Percentiles rank a stretch among this genome's conserved stretches.
Conservation (phyloP, 2,888 invertebrate species). For the Atrina japonica region DNA sequence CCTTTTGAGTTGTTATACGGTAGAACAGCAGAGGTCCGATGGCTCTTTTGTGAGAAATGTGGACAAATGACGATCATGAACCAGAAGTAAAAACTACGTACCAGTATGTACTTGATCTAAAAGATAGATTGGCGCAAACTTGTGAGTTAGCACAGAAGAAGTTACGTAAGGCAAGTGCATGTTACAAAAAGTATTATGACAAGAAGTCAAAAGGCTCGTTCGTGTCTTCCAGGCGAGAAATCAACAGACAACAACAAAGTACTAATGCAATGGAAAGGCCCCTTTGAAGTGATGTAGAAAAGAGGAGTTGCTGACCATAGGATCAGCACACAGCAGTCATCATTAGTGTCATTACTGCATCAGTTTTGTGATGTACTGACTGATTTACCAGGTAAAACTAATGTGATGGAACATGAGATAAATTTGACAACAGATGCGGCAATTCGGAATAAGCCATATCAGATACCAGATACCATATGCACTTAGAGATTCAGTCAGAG, state of each 20-base stretch:
- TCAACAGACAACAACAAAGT: conserved; percentile 56
- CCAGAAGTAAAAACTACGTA: no score
- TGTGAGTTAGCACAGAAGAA: conserved; percentile 41
- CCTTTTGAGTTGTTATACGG: conserved; percentile 49
- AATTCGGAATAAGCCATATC: conserved; percentile 38
- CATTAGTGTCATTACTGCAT: background rate
- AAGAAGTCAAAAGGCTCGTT: conserved; percentile 31
- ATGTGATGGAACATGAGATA: conserved; percentile 22
- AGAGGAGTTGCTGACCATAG: conserved; percentile 36
- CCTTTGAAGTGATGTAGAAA: conserved; percentile 37
- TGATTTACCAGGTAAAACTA: conserved; percentile 35
- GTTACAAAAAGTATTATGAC: conserved; percentile 47
- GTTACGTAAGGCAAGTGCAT: conserved; percentile 19
- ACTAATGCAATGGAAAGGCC: conserved; percentile 49
- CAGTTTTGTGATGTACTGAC: conserved; percentile 29
- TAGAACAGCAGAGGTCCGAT: conserved; percentile 38
- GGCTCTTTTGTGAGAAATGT: conserved; percentile 35
- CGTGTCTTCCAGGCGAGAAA: conserved; percentile 41
- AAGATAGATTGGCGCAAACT: conserved; percentile 44
- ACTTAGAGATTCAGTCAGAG: conserved; percentile 21
- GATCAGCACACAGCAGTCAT: conserved; percentile 19
- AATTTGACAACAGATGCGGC: conserved; percentile 31
- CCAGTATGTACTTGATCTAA: conserved; percentile 52
- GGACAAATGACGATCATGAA: conserved; percentile 26
- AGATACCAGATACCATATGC: conserved; percentile 41